phyloP scores from a whole-genome alignment of 2,113 vertebrate genomes.

The Haemorhous mexicanus region DNA sequence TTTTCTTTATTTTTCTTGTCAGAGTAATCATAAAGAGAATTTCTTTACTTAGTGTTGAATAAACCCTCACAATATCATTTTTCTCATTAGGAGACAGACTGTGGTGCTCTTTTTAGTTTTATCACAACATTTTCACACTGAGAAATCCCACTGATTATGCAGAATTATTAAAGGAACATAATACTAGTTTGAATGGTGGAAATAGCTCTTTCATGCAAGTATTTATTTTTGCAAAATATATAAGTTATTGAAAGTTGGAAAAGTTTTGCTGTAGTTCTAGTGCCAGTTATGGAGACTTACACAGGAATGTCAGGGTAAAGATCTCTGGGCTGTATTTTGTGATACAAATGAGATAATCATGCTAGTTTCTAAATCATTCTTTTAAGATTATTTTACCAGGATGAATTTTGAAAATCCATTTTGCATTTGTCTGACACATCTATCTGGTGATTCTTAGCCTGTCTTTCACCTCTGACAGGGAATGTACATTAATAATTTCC shows the following conservation, averaged over 20 bases:
- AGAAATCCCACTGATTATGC: not conserved
- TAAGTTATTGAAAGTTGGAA: not conserved
- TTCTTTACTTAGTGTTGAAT: not conserved
- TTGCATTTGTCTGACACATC: not conserved
- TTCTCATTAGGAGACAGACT: not conserved
- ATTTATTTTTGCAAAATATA: not conserved
- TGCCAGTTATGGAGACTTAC: not conserved
- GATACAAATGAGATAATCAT: not conserved
- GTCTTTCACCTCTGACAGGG: not conserved
- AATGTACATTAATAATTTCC: not conserved
- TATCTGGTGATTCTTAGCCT: not conserved
- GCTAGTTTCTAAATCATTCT: not conserved
- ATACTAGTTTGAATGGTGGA: not conserved
- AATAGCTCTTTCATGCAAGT: slow-evolving; percentile 2
- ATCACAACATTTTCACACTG: not conserved
- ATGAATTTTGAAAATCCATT: not conserved
- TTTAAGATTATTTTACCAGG: not conserved
- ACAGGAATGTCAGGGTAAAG: not conserved
- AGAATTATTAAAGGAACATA: slow-evolving; percentile 1
- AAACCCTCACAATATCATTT: not conserved
- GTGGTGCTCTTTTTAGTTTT: not conserved
- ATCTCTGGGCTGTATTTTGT: not conserved
- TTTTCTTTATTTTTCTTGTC: slow-evolving; percentile 35
- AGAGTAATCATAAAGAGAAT: not conserved
- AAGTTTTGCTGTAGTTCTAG: not conserved